These are phyloP conservation scores for Numenius arquata DNA, from an alignment of 2,113 vertebrate species.

Conservation along the genomic window DNA sequence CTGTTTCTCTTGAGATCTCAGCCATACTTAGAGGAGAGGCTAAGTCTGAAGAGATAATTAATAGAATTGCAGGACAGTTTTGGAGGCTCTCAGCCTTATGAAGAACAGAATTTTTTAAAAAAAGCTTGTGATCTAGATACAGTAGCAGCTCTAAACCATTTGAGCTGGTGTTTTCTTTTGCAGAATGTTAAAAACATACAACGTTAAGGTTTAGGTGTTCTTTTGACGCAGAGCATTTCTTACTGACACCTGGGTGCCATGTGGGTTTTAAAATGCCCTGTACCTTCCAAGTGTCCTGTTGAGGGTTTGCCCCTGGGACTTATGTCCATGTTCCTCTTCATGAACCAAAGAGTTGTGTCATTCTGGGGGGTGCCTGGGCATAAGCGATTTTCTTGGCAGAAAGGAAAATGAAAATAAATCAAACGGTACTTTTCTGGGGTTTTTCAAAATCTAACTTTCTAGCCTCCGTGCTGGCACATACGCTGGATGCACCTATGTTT, in stretches of 20 bases:
- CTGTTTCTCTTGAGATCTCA: neutral
- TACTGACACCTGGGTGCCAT: fast-evolving
- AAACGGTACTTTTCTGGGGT: fast-evolving
- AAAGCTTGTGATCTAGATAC: neutral
- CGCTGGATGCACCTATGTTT: neutral
- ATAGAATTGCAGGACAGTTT: neutral
- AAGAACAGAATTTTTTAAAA: neutral
- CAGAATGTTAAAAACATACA: neutral
- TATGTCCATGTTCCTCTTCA: neutral
- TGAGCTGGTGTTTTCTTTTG: neutral
- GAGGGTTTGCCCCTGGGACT: fast-evolving
- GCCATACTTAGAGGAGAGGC: neutral
- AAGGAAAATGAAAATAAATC: slow-evolving; percentile 9
- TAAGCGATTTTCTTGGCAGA: neutral
- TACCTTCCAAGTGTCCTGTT: neutral
- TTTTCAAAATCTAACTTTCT: neutral
- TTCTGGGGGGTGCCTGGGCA: neutral
- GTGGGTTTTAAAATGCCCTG: neutral
- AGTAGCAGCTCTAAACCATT: neutral
- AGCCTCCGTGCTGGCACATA: fast-evolving
- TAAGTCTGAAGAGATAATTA: neutral
- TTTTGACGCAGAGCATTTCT: neutral
- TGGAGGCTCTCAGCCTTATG: neutral
- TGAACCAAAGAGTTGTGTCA: neutral
- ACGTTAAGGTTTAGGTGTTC: neutral